These are phyloP conservation scores for Cotesia vestalis DNA, from an alignment of 1,140 invertebrate genomes.

Conservation along the genomic window DNA sequence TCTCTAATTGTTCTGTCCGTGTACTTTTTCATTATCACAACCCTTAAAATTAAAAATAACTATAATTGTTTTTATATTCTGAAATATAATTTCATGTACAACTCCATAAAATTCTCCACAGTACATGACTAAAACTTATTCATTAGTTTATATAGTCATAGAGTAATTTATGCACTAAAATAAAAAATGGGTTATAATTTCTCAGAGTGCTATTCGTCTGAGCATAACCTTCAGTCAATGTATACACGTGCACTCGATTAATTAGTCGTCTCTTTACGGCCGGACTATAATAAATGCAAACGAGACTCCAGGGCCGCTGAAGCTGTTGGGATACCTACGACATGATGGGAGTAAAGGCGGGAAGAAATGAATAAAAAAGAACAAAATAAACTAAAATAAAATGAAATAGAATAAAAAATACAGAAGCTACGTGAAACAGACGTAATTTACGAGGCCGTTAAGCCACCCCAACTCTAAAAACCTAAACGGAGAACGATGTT, in stretches of 20 bases:
- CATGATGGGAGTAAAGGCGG: constrained; percentile 7
- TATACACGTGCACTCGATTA: constrained; percentile 31
- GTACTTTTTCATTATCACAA: too few relatives aligned
- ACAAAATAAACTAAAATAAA: constrained; percentile 30
- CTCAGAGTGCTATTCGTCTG: neutral
- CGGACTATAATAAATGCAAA: constrained; percentile 36
- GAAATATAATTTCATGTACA: too few relatives aligned
- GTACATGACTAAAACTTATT: too few relatives aligned
- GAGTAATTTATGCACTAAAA: neutral
- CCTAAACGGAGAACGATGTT: constrained; percentile 39
- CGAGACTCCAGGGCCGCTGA: constrained; percentile 14
- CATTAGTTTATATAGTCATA: too few relatives aligned
- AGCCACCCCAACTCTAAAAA: constrained; percentile 31
- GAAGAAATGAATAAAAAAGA: constrained; percentile 33
- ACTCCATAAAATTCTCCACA: too few relatives aligned
- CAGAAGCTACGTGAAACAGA: constrained; percentile 33
- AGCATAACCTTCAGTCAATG: neutral
- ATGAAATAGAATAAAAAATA: constrained; percentile 29
- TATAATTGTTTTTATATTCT: too few relatives aligned
- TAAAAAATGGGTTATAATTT: neutral
- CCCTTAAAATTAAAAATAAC: too few relatives aligned
- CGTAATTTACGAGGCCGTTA: constrained; percentile 42
- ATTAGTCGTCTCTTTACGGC: constrained; percentile 32
- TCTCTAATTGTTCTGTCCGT: too few relatives aligned
- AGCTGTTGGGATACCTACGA: neutral